Percentiles rank a stretch among this genome's conserved stretches.
Evolutionary conservation across 2,797 vertebrate genomes (phyloP).

Genomic region (Dermochelys coriacea): DNA sequence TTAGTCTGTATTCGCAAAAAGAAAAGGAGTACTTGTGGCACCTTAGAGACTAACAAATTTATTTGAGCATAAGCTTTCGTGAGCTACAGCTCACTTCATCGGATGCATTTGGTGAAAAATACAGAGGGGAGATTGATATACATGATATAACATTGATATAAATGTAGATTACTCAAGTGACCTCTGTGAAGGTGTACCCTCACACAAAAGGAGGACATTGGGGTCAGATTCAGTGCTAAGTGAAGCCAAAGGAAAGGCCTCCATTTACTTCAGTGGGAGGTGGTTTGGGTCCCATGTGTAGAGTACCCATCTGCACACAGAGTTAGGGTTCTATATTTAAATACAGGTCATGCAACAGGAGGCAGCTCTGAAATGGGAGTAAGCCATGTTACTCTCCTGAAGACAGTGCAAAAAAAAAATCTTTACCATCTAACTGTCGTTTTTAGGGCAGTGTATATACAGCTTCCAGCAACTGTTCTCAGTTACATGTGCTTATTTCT

Average conservation of each 20-base stretch:
- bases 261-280: not conserved
- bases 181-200: not conserved
- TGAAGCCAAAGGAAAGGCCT: not conserved
- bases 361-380: not conserved
- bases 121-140: no score
- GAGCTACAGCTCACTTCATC: no score
- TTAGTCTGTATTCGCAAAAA: no score
- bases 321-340: not conserved
- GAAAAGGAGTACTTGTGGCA: no score
- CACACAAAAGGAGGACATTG: not conserved
- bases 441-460: not conserved
- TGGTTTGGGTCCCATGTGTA: not conserved
- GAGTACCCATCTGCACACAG: not conserved
- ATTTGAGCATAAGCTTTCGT: no score
- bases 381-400: not conserved
- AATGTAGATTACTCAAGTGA: not conserved
- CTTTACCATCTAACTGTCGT: not conserved
- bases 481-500: not conserved
- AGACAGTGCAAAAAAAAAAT: not conserved
- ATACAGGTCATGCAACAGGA: not conserved
- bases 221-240: not conserved
- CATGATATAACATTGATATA: no score
- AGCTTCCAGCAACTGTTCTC: not conserved
- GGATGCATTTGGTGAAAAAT: no score
- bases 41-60: no score